A percentile compares a stretch with the other conserved stretches of the same genome.
These are phyloP conservation scores for Tapirus indicus DNA, from an alignment of 2,797 vertebrate species.

Conservation along the genomic window DNA sequence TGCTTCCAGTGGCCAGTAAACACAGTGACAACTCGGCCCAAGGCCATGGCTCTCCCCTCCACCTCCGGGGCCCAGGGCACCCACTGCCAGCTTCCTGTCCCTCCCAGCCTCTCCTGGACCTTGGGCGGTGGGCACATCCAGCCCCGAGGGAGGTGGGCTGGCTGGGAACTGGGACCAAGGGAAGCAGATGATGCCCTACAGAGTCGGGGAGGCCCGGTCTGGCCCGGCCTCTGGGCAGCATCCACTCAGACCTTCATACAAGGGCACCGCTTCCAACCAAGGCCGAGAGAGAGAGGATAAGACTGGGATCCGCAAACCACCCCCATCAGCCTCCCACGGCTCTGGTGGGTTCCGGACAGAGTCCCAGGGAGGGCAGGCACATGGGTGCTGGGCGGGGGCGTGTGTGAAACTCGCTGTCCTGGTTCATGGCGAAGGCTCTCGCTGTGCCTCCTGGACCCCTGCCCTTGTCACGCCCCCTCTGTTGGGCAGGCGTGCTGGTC, in stretches of 20 bases:
- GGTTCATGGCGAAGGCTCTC: fast-evolving
- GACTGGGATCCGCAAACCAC: fast-evolving
- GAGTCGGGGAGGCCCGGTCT: fast-evolving
- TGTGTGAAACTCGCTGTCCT: fast-evolving
- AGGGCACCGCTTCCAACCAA: fast-evolving
- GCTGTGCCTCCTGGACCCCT: fast-evolving
- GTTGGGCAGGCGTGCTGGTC: fast-evolving
- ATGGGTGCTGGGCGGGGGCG: fast-evolving
- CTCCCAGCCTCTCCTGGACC: background rate
- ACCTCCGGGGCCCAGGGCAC: fast-evolving
- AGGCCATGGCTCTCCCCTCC: fast-evolving
- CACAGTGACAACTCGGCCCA: fast-evolving
- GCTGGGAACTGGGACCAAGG: fast-evolving
- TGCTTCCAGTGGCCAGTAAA: background rate
- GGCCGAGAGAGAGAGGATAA: fast-evolving
- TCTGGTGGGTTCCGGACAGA: fast-evolving
- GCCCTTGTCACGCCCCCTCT: background rate
- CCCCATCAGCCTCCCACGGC: background rate
- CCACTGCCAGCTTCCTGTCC: fast-evolving
- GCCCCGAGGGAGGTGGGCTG: fast-evolving
- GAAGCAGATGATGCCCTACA: fast-evolving
- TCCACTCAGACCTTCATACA: fast-evolving
- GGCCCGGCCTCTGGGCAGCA: fast-evolving
- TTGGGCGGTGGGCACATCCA: fast-evolving
- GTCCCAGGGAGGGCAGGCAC: fast-evolving